Evolutionary conservation across 2,797 vertebrate genomes (phyloP).

Genomic region (Ciconia nigra): DNA sequence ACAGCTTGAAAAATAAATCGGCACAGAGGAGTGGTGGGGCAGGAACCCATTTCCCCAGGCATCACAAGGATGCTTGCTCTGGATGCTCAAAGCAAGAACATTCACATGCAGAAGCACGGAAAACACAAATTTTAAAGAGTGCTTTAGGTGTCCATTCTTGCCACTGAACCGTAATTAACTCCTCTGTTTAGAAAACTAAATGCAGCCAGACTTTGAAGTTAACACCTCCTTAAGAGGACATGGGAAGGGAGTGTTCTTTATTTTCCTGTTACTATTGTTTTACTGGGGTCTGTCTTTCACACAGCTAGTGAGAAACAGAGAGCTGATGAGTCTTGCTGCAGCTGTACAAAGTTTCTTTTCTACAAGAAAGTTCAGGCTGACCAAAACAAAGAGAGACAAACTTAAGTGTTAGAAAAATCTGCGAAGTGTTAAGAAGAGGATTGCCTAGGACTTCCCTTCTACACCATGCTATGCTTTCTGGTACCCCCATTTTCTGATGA

Average conservation of each 20-base stretch:
- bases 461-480: not conserved
- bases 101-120: not conserved
- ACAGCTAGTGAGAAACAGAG: not conserved
- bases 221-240: conserved; percentile 53
- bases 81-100: not conserved
- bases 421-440: not conserved
- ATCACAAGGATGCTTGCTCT: not conserved
- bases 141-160: not conserved
- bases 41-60: not conserved
- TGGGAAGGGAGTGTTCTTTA: conserved; percentile 59
- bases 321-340: not conserved
- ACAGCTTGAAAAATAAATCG: not conserved
- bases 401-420: not conserved
- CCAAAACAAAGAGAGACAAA: not conserved
- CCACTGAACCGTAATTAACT: not conserved
- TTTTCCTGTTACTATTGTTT: conserved; percentile 63
- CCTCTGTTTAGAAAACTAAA: not conserved
- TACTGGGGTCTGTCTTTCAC: conserved; percentile 23
- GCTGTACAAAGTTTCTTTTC: not conserved
- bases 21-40: not conserved
- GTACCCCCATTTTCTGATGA: not conserved
- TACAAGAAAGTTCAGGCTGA: not conserved
- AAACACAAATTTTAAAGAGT: not conserved
- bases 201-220: conserved; percentile 21
- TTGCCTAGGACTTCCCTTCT: not conserved